Conservation (phyloP, 2,888 invertebrate species). For the Xestia c-nigrum region DNA sequence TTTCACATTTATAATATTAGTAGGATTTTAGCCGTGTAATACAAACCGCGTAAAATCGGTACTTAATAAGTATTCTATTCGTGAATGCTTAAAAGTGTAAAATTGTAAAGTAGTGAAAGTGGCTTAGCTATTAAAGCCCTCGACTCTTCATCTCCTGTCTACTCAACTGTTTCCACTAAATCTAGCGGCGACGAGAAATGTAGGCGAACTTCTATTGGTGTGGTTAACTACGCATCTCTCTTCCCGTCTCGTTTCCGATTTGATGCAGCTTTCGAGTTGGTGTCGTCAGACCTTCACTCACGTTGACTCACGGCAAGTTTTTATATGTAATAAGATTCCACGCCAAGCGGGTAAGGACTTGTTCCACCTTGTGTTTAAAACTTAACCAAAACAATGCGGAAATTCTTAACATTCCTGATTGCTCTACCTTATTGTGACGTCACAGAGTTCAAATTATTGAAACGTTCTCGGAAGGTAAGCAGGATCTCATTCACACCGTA, state of each 20-base stretch:
- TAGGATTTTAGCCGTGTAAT: too few species aligned
- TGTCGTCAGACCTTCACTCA: background rate
- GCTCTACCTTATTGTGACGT: conserved; percentile 26
- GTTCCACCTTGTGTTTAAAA: conserved; percentile 5
- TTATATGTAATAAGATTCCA: background rate
- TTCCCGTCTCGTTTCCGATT: too few species aligned
- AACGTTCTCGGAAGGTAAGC: conserved; percentile 57
- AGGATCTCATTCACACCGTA: conserved; percentile 41
- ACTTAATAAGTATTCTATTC: too few species aligned
- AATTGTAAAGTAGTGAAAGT: too few species aligned
- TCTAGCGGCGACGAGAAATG: background rate
- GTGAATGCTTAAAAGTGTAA: too few species aligned
- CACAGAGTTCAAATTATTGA: conserved; percentile 19
- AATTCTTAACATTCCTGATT: conserved; percentile 39
- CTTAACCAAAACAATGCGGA: conserved; percentile 34
- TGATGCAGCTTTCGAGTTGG: background rate
- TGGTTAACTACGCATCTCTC: too few species aligned
- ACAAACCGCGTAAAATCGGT: too few species aligned
- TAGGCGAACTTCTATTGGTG: background rate
- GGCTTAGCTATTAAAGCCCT: too few species aligned
- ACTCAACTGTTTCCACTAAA: background rate
- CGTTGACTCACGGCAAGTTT: background rate
- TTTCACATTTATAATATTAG: too few species aligned
- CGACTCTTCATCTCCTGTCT: background rate
- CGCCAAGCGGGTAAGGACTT: background rate